phyloP scores from a whole-genome alignment of 1,140 invertebrate genomes.

The Lethrus apterus region DNA sequence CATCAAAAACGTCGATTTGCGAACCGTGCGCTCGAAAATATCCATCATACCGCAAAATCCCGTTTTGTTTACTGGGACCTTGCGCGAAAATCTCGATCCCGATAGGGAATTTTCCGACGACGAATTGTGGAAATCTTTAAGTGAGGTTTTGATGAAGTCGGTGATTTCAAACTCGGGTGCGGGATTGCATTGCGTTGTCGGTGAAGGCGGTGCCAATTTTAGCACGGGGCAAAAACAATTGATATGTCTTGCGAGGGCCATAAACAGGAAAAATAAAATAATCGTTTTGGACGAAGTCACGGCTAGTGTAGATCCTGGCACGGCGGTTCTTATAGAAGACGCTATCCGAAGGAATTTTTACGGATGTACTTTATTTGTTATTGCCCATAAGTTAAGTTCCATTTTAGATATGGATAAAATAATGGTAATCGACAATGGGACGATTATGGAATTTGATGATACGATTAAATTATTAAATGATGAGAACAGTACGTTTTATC shows the following conservation, averaged over 20 bases:
- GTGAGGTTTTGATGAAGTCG: slow-evolving; percentile 37
- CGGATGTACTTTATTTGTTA: slow-evolving; percentile 67
- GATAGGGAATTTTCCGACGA: slow-evolving; percentile 45
- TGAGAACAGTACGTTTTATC: slow-evolving; percentile 51
- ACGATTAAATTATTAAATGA: slow-evolving; percentile 57
- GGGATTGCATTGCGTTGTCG: slow-evolving; percentile 44
- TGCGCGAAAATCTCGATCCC: slow-evolving; percentile 53
- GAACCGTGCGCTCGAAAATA: slow-evolving; percentile 48
- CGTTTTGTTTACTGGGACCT: slow-evolving; percentile 50
- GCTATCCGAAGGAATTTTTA: slow-evolving; percentile 60
- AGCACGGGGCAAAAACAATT: slow-evolving; percentile 74
- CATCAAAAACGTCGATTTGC: slow-evolving; percentile 51
- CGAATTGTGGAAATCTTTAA: slow-evolving; percentile 32
- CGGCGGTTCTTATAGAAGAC: slow-evolving; percentile 57
- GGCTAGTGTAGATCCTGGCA: slow-evolving; percentile 61
- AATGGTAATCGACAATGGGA: slow-evolving; percentile 60
- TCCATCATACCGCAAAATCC: slow-evolving; percentile 60
- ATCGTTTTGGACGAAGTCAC: slow-evolving; percentile 78
- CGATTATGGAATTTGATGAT: slow-evolving; percentile 59
- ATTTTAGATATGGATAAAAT: slow-evolving; percentile 71
- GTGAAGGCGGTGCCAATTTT: slow-evolving; percentile 65
- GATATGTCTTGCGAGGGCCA: slow-evolving; percentile 69
- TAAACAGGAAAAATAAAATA: slow-evolving; percentile 66
- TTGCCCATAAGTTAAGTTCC: slow-evolving; percentile 71
- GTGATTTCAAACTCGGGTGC: too few relatives aligned